A percentile compares a stretch with the other conserved stretches of the same genome.
phyloP scores from a whole-genome alignment of 2,888 invertebrate genomes.

The Polymixis flavicincta region DNA sequence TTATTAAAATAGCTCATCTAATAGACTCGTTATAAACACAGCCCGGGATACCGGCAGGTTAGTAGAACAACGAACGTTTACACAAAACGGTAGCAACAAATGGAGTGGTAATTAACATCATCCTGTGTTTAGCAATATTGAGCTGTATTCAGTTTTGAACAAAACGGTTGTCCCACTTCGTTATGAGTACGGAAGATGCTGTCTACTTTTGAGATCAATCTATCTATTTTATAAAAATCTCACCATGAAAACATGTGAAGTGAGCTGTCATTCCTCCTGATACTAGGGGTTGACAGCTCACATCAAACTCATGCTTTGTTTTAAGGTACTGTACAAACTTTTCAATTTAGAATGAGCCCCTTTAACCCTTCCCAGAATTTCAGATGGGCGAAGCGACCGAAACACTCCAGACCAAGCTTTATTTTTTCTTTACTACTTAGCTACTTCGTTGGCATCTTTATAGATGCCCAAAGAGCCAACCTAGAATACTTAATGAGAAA shows the following conservation, averaged over 20 bases:
- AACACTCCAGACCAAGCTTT: not conserved
- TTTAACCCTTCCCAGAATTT: not conserved
- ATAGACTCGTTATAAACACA: conserved; percentile 48
- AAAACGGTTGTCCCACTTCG: conserved; percentile 9
- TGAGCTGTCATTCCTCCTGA: not conserved
- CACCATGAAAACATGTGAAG: too few relatives aligned
- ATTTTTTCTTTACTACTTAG: not conserved
- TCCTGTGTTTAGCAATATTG: conserved; percentile 58
- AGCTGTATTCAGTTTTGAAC: conserved; percentile 33
- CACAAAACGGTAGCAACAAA: conserved; percentile 35
- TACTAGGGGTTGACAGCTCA: not conserved
- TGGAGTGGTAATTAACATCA: conserved; percentile 57
- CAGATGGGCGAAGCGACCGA: not conserved
- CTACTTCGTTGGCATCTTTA: not conserved
- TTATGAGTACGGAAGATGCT: not conserved
- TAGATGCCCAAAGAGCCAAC: not conserved
- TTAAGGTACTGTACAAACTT: not conserved
- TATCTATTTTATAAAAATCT: not conserved
- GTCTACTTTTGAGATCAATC: not conserved
- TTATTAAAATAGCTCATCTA: conserved; percentile 57
- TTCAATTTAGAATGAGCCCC: not conserved
- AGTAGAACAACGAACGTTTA: conserved; percentile 60
- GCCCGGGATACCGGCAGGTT: conserved; percentile 51
- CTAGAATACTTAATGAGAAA: conserved; percentile 42
- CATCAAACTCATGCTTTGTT: not conserved